Evolutionary conservation across 2,113 vertebrate species (phyloP).

Genomic region (Anarhynchus alexandrinus): DNA sequence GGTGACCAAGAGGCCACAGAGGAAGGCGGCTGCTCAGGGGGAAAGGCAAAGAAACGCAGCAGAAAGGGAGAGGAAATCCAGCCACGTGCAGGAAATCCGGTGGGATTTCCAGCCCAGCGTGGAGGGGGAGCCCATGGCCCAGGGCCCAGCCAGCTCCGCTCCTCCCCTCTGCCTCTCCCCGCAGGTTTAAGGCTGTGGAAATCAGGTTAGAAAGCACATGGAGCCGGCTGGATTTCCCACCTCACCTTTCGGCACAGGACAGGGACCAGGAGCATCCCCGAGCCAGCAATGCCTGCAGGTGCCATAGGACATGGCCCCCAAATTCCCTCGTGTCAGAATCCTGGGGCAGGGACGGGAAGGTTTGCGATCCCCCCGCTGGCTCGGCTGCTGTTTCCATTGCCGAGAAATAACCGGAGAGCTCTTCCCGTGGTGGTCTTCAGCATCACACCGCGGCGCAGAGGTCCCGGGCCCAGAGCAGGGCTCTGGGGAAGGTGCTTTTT

Average conservation of each 20-base stretch:
- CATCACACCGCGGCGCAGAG: neutral
- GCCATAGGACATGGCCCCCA: fast-evolving
- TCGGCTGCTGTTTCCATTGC: neutral
- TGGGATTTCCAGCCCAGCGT: neutral
- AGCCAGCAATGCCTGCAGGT: neutral
- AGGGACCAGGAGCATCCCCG: fast-evolving
- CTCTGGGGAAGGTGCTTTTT: too few species aligned
- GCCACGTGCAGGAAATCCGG: neutral
- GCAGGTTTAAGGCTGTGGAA: neutral
- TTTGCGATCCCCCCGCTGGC: neutral
- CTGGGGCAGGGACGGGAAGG: neutral
- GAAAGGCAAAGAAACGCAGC: neutral
- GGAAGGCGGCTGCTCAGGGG: neutral
- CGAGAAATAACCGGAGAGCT: fast-evolving
- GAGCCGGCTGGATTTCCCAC: fast-evolving
- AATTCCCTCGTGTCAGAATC: too few species aligned
- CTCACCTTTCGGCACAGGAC: neutral
- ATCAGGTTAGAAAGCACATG: fast-evolving
- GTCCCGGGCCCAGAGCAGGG: fast-evolving
- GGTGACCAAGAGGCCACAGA: fast-evolving
- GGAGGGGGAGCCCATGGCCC: neutral
- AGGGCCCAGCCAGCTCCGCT: neutral
- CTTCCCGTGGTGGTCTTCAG: neutral
- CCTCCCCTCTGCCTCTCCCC: neutral
- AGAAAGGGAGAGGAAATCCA: neutral